A percentile compares a stretch with the other conserved stretches of the same genome.
Conservation (phyloP, 2,888 invertebrate species). For the Hofmannophila pseudospretella region DNA sequence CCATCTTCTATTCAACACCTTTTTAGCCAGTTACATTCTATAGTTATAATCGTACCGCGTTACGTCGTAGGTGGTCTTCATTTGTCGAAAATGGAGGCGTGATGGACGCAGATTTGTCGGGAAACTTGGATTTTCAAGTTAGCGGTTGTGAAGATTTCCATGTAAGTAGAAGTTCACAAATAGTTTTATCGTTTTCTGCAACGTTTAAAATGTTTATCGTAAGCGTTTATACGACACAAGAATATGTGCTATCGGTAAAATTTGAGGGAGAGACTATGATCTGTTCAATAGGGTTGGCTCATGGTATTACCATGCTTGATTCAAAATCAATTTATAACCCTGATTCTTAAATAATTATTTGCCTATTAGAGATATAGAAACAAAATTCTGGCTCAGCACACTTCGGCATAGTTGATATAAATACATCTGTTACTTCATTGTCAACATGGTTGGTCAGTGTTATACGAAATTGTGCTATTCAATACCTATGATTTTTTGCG, state of each 20-base stretch:
- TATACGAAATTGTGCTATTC: constrained; percentile 35
- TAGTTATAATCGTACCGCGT: constrained; percentile 21
- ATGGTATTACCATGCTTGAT: constrained; percentile 51
- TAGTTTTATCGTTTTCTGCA: constrained; percentile 45
- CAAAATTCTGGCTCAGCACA: no score
- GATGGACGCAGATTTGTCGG: constrained; percentile 63
- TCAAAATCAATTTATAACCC: constrained; percentile 11
- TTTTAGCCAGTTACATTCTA: constrained; percentile 22
- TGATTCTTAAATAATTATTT: background rate
- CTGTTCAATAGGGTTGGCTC: constrained; percentile 46
- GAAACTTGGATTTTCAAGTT: constrained; percentile 64
- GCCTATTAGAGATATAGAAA: no score
- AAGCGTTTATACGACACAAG: constrained; percentile 23
- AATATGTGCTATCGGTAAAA: constrained; percentile 44
- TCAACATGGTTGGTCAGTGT: constrained; percentile 41
- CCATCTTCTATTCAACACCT: background rate
- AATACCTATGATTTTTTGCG: background rate
- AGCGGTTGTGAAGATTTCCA: constrained; percentile 50
- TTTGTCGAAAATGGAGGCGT: constrained; percentile 76
- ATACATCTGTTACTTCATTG: constrained; percentile 6
- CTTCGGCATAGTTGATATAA: background rate
- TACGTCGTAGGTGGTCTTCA: constrained; percentile 56
- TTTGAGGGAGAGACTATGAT: constrained; percentile 71
- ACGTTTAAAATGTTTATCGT: constrained; percentile 31
- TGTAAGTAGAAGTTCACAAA: constrained; percentile 44